These are phyloP conservation scores for Drosophila jambulina DNA, from an alignment of 1,140 invertebrate genomes.

Conservation along the genomic window DNA sequence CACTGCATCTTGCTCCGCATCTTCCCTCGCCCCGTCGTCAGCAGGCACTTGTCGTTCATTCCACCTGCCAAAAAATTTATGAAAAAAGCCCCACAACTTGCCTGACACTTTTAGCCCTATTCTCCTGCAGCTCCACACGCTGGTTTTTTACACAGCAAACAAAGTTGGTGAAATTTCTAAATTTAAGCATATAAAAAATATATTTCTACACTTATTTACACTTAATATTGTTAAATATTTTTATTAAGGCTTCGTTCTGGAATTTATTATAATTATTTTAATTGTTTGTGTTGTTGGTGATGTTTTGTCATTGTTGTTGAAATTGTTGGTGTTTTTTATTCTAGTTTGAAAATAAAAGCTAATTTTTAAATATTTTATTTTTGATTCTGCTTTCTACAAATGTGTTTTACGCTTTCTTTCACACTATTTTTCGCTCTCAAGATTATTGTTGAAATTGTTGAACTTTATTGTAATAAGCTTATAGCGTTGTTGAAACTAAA, in stretches of 20 bases:
- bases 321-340: neutral
- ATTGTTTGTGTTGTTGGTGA: neutral
- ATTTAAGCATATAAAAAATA: neutral
- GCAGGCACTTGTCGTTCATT: constrained; percentile 70
- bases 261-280: neutral
- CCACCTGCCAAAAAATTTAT: constrained; percentile 75
- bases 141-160: neutral
- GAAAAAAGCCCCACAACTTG: constrained; percentile 59
- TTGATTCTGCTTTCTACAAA: too few species aligned
- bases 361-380: too few species aligned
- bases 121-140: constrained; percentile 1
- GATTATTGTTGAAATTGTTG: neutral
- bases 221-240: neutral
- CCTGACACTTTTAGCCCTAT: constrained; percentile 70
- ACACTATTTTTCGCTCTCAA: too few species aligned
- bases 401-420: too few species aligned
- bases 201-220: neutral
- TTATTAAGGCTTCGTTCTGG: neutral
- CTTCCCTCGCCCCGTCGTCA: neutral
- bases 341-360: too few species aligned
- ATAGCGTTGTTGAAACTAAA: neutral
- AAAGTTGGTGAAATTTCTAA: neutral
- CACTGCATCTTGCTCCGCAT: constrained; percentile 30
- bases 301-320: neutral
- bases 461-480: neutral